These are phyloP conservation scores for Asbolus verrucosus DNA, from an alignment of 1,140 invertebrate species.

Conservation along the genomic window DNA sequence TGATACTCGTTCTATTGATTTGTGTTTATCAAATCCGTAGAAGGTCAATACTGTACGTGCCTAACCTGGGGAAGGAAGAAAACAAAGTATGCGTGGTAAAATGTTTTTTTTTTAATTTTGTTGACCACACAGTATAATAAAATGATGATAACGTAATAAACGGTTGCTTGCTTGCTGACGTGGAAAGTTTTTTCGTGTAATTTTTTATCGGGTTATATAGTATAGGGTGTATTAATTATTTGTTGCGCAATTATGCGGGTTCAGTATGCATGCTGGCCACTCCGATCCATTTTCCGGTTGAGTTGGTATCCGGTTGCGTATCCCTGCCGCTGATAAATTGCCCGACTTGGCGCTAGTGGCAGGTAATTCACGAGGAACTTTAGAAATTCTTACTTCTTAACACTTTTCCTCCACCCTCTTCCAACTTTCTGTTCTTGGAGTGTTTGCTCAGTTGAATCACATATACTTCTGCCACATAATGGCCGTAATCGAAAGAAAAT, in stretches of 20 bases:
- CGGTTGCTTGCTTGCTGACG: no score
- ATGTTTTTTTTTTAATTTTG: no score
- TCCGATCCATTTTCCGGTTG: slow-evolving; percentile 59
- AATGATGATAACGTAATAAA: no score
- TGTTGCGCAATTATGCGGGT: slow-evolving; percentile 44
- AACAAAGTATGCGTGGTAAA: no score
- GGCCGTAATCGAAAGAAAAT: slow-evolving; percentile 61
- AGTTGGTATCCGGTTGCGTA: slow-evolving; percentile 55
- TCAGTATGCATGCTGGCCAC: slow-evolving; percentile 51
- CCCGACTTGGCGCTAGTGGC: slow-evolving; percentile 58
- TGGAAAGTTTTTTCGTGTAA: no score
- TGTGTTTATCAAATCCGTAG: no score
- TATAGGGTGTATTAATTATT: slow-evolving; percentile 44
- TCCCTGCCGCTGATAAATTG: slow-evolving; percentile 61
- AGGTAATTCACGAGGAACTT: slow-evolving; percentile 62
- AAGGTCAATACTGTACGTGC: no score
- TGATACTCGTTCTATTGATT: no score
- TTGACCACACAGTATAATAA: no score
- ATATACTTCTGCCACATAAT: slow-evolving; percentile 59
- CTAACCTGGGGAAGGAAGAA: no score
- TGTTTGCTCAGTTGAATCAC: slow-evolving; percentile 60
- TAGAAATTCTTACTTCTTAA: slow-evolving; percentile 61
- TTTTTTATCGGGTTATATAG: no score
- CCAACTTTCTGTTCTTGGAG: slow-evolving; percentile 54
- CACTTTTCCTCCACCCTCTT: slow-evolving; percentile 54